Evolutionary conservation across 1,140 invertebrate genomes (phyloP).

Genomic region (Homalodisca vitripennis): DNA sequence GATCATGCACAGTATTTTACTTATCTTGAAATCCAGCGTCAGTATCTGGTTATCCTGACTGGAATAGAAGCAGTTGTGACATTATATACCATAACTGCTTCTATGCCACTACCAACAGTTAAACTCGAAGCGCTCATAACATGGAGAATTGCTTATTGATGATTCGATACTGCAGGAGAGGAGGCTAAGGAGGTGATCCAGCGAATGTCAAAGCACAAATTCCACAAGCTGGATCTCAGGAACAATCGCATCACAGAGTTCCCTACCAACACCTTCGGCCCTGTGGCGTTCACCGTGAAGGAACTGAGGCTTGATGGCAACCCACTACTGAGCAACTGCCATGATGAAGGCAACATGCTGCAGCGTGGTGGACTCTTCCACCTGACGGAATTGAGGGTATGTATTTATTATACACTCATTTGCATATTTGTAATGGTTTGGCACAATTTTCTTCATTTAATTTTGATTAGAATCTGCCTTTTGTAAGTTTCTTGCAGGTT

Average conservation of each 20-base stretch:
- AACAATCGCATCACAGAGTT: slow-evolving; percentile 16
- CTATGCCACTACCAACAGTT: no score
- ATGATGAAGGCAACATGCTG: neutral
- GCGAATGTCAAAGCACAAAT: slow-evolving; percentile 16
- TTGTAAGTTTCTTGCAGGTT: no score
- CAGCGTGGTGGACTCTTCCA: slow-evolving; percentile 10
- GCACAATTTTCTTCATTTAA: no score
- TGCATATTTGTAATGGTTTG: neutral
- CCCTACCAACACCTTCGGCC: slow-evolving; percentile 15
- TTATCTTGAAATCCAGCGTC: no score
- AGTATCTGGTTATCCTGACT: no score
- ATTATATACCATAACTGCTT: no score
- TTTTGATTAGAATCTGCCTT: no score
- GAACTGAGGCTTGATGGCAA: slow-evolving; percentile 1
- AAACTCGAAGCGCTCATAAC: no score
- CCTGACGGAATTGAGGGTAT: slow-evolving; percentile 10
- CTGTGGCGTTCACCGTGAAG: slow-evolving; percentile 9
- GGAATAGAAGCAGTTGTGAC: no score
- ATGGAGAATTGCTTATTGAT: no score
- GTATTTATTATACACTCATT: neutral
- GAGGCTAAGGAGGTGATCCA: slow-evolving; percentile 12
- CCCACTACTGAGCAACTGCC: neutral
- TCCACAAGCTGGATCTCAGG: slow-evolving; percentile 8
- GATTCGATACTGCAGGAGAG: slow-evolving; percentile 7
- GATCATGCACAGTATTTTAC: no score